phyloP scores from a whole-genome alignment of 1,140 invertebrate species.

The Drosophila lini region DNA sequence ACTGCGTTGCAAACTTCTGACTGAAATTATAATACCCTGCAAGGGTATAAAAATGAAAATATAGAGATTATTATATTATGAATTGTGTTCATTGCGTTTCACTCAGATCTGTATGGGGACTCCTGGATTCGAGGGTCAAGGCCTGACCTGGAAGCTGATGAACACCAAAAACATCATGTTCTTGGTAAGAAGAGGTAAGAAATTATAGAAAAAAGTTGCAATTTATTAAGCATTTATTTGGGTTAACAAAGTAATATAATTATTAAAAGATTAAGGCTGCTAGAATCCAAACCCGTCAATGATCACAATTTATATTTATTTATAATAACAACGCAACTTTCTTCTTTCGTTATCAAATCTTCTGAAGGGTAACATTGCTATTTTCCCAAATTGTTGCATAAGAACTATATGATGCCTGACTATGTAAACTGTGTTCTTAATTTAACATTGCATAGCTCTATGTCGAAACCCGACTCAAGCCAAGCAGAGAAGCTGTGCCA shows the following conservation, averaged over 20 bases:
- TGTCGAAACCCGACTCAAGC: constrained; percentile 18
- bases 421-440: constrained; percentile 1
- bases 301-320: too few relatives aligned
- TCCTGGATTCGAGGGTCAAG: background rate
- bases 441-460: constrained; percentile 9
- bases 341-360: too few relatives aligned
- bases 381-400: constrained; percentile 5
- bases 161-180: too few relatives aligned
- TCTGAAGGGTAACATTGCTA: background rate
- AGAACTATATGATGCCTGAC: background rate
- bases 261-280: too few relatives aligned
- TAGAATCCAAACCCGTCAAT: too few relatives aligned
- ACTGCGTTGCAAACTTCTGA: too few relatives aligned
- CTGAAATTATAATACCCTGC: too few relatives aligned
- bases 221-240: too few relatives aligned
- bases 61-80: constrained; percentile 84
- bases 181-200: background rate
- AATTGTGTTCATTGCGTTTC: constrained; percentile 40
- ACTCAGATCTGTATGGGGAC: background rate
- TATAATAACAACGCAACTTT: too few relatives aligned
- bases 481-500: constrained; percentile 8
- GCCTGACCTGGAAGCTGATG: background rate
- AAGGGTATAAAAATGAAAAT: constrained; percentile 82
- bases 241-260: too few relatives aligned
- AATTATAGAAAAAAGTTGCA: too few relatives aligned